Evolutionary conservation across 2,888 invertebrate genomes (phyloP).

Genomic region (Drosophila demipolita): DNA sequence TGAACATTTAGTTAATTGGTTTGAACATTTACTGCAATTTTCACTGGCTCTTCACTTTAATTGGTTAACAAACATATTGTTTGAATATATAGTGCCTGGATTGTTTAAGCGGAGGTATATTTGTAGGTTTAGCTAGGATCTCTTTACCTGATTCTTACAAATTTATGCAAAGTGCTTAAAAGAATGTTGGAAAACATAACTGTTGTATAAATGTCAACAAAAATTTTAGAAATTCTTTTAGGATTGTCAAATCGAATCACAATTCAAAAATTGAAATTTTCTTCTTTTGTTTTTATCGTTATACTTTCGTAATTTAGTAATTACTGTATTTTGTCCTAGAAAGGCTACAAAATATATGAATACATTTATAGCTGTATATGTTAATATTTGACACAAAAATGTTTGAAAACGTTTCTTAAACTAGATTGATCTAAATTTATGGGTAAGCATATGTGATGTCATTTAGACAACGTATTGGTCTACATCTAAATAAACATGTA

Average conservation of each 20-base stretch:
- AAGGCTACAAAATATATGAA: constrained; percentile 60
- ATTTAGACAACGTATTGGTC: constrained; percentile 53
- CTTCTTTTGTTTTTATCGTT: constrained; percentile 23
- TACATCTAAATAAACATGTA: constrained; percentile 43
- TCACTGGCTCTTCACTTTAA: constrained; percentile 10
- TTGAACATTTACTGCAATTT: constrained; percentile 49
- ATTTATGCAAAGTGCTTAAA: constrained; percentile 74
- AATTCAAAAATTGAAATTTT: constrained; percentile 77
- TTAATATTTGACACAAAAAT: constrained; percentile 68
- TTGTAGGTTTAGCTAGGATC: constrained; percentile 40
- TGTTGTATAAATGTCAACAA: constrained; percentile 26
- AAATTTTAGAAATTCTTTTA: constrained; percentile 61
- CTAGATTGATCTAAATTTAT: constrained; percentile 35
- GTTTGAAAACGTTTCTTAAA: constrained; percentile 49
- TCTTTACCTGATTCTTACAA: constrained; percentile 32
- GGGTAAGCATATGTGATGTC: constrained; percentile 27
- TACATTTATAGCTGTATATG: constrained; percentile 47
- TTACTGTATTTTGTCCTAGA: constrained; percentile 34
- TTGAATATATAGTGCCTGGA: constrained; percentile 15
- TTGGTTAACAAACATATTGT: constrained; percentile 6
- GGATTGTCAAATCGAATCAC: constrained; percentile 85
- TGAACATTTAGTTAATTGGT: constrained; percentile 55
- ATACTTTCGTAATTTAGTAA: constrained; percentile 5
- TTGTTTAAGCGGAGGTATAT: constrained; percentile 60
- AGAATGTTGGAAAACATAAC: constrained; percentile 14